Evolutionary conservation across 2,797 vertebrate genomes (phyloP).

Genomic region (Pempheris klunzingeri): DNA sequence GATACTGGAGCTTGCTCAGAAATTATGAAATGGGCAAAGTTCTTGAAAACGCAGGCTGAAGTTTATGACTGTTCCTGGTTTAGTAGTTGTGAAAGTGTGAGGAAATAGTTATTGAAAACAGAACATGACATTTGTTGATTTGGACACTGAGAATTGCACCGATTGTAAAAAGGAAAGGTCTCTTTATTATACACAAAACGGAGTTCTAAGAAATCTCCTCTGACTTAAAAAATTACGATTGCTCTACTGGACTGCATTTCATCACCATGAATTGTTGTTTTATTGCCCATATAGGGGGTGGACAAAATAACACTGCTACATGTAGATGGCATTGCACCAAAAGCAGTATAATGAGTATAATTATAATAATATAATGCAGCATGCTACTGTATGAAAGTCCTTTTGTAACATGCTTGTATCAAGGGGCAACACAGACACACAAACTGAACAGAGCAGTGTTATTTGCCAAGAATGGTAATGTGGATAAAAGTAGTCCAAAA

Average conservation of each 20-base stretch:
- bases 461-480: not conserved
- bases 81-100: not conserved
- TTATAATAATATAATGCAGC: not conserved
- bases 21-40: too few species aligned
- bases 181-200: not conserved
- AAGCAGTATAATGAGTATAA: too few species aligned
- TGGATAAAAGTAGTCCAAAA: not conserved
- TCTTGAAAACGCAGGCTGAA: not conserved
- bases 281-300: too few species aligned
- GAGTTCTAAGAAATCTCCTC: not conserved
- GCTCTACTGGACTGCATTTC: not conserved
- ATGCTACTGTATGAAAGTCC: not conserved
- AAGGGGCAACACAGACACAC: not conserved
- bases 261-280: not conserved
- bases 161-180: not conserved
- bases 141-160: not conserved
- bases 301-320: not conserved
- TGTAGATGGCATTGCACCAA: not conserved
- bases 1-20: not conserved
- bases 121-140: too few species aligned
- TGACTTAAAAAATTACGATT: not conserved
- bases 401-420: not conserved
- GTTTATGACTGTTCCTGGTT: too few species aligned
- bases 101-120: slow-evolving; percentile 1
- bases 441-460: not conserved